Percentiles rank a stretch among this genome's conserved stretches.
phyloP scores from a whole-genome alignment of 2,888 invertebrate species.

The Drosophila vallismaia region DNA sequence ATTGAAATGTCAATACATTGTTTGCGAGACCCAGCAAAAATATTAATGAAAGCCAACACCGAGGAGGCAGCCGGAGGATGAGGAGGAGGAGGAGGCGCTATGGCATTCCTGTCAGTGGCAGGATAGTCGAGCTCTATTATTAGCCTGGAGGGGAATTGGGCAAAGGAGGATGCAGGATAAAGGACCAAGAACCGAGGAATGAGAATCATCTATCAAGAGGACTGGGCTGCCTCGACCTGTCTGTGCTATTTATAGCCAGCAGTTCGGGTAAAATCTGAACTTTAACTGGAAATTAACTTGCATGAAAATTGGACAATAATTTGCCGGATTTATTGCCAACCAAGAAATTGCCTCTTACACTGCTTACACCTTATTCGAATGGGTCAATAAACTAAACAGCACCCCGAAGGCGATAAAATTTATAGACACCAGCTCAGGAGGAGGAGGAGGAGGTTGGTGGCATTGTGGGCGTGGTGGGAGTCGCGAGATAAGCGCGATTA shows the following conservation, averaged over 20 bases:
- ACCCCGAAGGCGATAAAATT: slow-evolving; percentile 58
- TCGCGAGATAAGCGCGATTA: slow-evolving; percentile 72
- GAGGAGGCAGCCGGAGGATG: background rate
- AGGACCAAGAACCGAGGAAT: background rate
- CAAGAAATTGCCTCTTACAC: slow-evolving; percentile 52
- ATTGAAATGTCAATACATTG: slow-evolving; percentile 77
- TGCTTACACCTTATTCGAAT: slow-evolving; percentile 57
- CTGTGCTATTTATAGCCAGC: slow-evolving; percentile 53
- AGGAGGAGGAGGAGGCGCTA: background rate
- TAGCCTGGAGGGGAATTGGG: slow-evolving; percentile 1
- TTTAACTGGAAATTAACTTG: slow-evolving; percentile 69
- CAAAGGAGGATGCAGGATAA: background rate
- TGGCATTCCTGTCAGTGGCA: background rate
- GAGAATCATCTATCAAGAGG: slow-evolving; percentile 43
- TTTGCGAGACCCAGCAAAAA: slow-evolving; percentile 39
- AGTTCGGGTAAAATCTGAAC: slow-evolving; percentile 46
- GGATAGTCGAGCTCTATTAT: slow-evolving; percentile 5
- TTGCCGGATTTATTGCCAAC: slow-evolving; percentile 57
- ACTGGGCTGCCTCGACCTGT: slow-evolving; percentile 13
- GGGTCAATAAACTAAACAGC: slow-evolving; percentile 68
- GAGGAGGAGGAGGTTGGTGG: background rate
- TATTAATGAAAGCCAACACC: slow-evolving; percentile 38
- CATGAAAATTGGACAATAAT: slow-evolving; percentile 53
- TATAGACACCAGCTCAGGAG: slow-evolving; percentile 44
- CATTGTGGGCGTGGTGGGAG: slow-evolving; percentile 34